Percentiles rank a stretch among this genome's conserved stretches.
Evolutionary conservation across 2,888 invertebrate species (phyloP).

Genomic region (Cantharis rufa): DNA sequence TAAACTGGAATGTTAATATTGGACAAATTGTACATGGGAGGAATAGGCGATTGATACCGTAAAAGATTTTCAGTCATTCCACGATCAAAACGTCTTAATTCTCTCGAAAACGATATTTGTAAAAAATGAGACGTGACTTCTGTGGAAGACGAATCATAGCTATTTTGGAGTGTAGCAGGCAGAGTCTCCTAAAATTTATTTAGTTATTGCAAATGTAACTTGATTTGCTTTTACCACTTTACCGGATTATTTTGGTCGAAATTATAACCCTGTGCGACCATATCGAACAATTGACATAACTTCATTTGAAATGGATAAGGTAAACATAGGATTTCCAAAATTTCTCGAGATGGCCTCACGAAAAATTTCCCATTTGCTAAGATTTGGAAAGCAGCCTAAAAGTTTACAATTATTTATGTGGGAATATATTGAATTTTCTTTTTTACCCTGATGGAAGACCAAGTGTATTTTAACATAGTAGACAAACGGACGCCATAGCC

Average conservation of each 20-base stretch:
- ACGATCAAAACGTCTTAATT: conserved; percentile 63
- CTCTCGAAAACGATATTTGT: conserved; percentile 43
- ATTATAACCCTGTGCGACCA: conserved; percentile 20
- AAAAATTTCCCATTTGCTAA: not conserved
- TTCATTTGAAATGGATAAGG: conserved; percentile 28
- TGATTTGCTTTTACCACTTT: not conserved
- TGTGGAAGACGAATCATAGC: conserved; percentile 45
- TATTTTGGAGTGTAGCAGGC: conserved; percentile 48
- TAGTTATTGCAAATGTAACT: not conserved
- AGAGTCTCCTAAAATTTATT: conserved; percentile 47
- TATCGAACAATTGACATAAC: conserved; percentile 23
- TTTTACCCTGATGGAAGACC: not conserved
- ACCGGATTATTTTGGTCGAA: conserved; percentile 32
- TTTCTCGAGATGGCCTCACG: not conserved
- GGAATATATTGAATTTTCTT: not conserved
- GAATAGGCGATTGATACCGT: conserved; percentile 58
- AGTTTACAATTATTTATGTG: not conserved
- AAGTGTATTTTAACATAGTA: not conserved
- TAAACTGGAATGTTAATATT: conserved; percentile 64
- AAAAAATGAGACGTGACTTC: conserved; percentile 46
- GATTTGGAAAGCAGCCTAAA: not conserved
- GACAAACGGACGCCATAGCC: not conserved
- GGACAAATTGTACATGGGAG: conserved; percentile 63
- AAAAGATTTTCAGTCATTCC: conserved; percentile 58
- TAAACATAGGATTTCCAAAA: conserved; percentile 10